Evolutionary conservation across 2,888 invertebrate species (phyloP).

Genomic region (Microctonus hyperodae): DNA sequence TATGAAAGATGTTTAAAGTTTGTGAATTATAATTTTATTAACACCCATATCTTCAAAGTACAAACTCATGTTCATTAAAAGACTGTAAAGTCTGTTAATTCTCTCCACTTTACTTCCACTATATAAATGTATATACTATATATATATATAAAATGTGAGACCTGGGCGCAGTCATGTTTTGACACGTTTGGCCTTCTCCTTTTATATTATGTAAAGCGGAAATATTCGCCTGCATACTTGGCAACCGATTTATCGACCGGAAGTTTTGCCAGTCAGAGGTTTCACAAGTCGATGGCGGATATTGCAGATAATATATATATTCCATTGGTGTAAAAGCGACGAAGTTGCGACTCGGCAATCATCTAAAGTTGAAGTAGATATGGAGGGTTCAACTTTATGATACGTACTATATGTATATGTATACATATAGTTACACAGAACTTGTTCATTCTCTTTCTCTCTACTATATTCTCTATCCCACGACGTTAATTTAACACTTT

Average conservation of each 20-base stretch:
- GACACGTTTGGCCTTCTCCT: not conserved
- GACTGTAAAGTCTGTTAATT: not conserved
- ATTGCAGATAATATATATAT: not conserved
- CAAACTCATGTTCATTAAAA: not conserved
- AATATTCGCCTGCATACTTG: not conserved
- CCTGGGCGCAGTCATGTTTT: too few relatives aligned
- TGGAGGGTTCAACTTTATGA: not conserved
- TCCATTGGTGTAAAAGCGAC: constrained; percentile 2
- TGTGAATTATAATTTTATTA: not conserved
- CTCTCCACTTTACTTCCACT: too few relatives aligned
- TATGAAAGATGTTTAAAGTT: not conserved
- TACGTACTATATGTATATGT: not conserved
- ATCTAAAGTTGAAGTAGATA: not conserved
- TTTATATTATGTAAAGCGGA: not conserved
- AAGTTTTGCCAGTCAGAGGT: not conserved
- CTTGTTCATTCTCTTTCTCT: too few relatives aligned
- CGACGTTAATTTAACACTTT: too few relatives aligned
- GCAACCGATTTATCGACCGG: not conserved
- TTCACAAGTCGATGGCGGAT: not conserved
- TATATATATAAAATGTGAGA: too few relatives aligned
- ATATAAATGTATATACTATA: too few relatives aligned
- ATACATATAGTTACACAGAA: not conserved
- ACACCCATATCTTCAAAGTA: not conserved
- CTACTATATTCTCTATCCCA: too few relatives aligned
- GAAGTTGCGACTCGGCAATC: not conserved